Base-by-base conservation (phyloP, 2,888 invertebrate species). In the Apamea sordens region DNA sequence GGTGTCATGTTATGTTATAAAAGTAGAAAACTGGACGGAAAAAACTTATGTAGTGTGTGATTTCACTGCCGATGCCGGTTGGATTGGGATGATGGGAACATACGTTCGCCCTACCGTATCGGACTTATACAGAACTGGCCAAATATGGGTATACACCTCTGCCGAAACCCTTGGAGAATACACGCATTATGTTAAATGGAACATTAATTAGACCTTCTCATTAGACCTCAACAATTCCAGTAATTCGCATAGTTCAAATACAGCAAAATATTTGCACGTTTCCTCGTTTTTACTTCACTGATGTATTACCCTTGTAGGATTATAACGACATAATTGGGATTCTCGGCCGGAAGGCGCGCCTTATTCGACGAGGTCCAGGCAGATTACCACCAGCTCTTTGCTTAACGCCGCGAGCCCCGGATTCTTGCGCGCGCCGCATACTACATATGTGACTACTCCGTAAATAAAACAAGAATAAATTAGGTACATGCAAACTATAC, bases 241-340 rank as follows among this genome's bases (percentile, higher is more conserved):
- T 36, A 65, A 72, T 75, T 69, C 64, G 24, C 78, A 73, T 73
- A 75, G 44, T 73, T 67, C 83, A 72, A 83, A 77, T 82, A 53
- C 63, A 67, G 71, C 75, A 75, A 80, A 83, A 78, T 84, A 79
- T 79, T 84, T 85, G 73, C 76, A 73, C 65, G 78, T 86, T 83
- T 86, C 76, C 82, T 88, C 68, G 80, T 83, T 83, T 83, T 82
- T 67, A 72, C 44, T 83, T 76, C 77, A 75, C 73, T 80, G 84
- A 84, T 87, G 84, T 87, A 88, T 88, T 87, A 86, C 86, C 88
- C 88, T 84, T 79, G 80, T 77, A 85, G 76, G 78, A 87, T 71
- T 81, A 87, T 88, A 89, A 84, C 86, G 87, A 88, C 89, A 90
- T 92, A 86, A 89, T 86, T 90, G 88, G 90, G 87, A 93, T 93